Evolutionary conservation across 1,140 invertebrate genomes (phyloP), one percentile per base, ranked within the genome.

Genomic region (Ips typographus): DNA sequence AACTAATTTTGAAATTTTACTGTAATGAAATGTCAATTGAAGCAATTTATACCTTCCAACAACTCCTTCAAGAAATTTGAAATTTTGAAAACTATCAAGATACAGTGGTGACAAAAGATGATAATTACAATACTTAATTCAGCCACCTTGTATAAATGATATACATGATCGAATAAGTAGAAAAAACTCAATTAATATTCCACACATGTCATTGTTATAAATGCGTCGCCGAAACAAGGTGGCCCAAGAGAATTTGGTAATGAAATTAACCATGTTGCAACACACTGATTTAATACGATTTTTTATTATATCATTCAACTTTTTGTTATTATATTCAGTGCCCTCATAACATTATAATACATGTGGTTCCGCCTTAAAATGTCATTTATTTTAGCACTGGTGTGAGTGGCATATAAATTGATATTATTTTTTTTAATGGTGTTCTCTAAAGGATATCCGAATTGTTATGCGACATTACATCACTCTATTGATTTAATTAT

Each of bases 211-310:
- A 56, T 65, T 56, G 62, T 65, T 65, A 65, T 55, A 55, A 36
- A 55, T 65, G 40, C 51, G 56, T 40, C 22, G 51, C 52, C 52
- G 3, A 47, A 65, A 65, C 62, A 55, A 65, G 62, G 49, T 55
- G 62, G 62, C 41, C 62, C 62, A 55, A 65, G 51, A 40, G 40
- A 65, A 65, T 65, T 65, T 65, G 62, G 62, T 65, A 65, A 65
- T 37, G 52, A 65, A 65, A 65, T 65, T 65, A 43, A n/a, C 6
- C 3, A 37, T 65, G 51, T 4, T 40, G 62, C 40, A 65, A 65
- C 40, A 40, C 3, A 51, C 44, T 55, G 22, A 22, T 63, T 63
- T 52, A 61, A 3, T 47, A 51, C 7, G 7, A 49, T 49, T 65
- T 65, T 56, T 43, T 55, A 65, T 65, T 65, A 40, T 65, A 52